Evolutionary conservation across 2,113 vertebrate species (phyloP), one percentile per base, ranked within the genome.

Genomic region (Plecturocebus donacophilus): DNA sequence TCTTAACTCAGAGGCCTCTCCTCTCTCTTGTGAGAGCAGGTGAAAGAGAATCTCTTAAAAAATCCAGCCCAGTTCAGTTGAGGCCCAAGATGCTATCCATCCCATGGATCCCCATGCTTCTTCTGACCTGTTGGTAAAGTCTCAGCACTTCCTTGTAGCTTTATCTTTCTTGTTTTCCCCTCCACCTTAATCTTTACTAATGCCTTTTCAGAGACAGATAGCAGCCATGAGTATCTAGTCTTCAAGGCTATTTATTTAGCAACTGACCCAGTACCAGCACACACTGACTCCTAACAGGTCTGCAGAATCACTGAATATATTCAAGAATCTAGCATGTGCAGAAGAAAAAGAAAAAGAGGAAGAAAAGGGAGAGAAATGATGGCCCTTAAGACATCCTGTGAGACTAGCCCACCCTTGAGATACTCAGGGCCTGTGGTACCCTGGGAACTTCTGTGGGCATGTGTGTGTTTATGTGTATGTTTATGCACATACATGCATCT

Each of bases 201-300:
- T 1, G 47, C 64, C 84, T 23, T 87, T 84, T 54, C 23, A 68
- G 94, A 23, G 83, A 61, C 32, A n/a, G 38, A 45, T 40, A n/a
- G 58, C 38, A 70, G 45, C 16, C 32, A 21, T 5, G 19, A 52
- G 45, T 10, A 32, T 38, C 56, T 20, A 23, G 73, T 84, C 76
- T 81, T 92, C 61, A 84, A 86, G 76, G n/a, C 42, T 71, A 30
- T 58, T 95, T 79, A 68, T 52, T 82, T 52, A 96, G 47, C 45
- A 38, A 58, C 58, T 49, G 30, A 58, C 47, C 87, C 25, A 82
- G n/a, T 47, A 83, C 87, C 86, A 73, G 66, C 79, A 61, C 66
- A 25, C 45, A 77, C 56, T 86, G 35, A 90, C 70, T 66, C 47
- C 66, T 58, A 91, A 81, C 20, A 40, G 16, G 56, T 49, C 77